Conservation (phyloP, 1,140 invertebrate species). For the Drosophila pectinifera region DNA sequence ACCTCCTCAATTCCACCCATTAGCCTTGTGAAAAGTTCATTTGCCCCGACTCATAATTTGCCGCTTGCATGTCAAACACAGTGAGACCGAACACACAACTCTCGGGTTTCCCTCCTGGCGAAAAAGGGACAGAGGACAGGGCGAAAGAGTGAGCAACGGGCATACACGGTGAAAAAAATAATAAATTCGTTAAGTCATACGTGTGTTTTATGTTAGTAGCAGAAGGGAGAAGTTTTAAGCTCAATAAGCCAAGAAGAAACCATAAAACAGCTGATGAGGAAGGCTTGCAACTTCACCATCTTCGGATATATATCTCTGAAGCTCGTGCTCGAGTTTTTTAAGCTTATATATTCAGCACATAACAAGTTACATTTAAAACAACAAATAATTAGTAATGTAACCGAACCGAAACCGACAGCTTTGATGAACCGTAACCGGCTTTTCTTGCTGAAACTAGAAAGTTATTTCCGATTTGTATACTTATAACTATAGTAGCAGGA, state of each 20-base stretch:
- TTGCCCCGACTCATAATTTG: conserved; percentile 78
- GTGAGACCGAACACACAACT: conserved; percentile 47
- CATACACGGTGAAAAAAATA: conserved; percentile 6
- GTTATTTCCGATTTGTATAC: neutral
- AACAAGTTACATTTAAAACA: neutral
- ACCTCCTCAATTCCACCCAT: conserved; percentile 33
- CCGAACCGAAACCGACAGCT: neutral
- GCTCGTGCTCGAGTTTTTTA: too few species aligned
- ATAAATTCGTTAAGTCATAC: neutral
- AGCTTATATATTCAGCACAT: neutral
- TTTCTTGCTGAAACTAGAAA: conserved; percentile 9
- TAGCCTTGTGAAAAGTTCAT: conserved; percentile 82
- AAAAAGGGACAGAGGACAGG: conserved; percentile 10
- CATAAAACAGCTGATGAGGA: neutral
- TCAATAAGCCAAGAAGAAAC: neutral
- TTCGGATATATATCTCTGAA: too few species aligned
- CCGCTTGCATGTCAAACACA: conserved; percentile 77
- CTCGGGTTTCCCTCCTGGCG: conserved; percentile 61
- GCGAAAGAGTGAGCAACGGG: conserved; percentile 7
- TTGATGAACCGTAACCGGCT: neutral
- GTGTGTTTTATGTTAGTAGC: neutral
- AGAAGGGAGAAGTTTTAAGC: neutral
- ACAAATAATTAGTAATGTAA: neutral
- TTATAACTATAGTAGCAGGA: neutral
- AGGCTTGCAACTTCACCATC: too few species aligned